These are phyloP conservation scores for Cuniculus paca DNA, from an alignment of 2,797 vertebrate species.

Conservation along the genomic window DNA sequence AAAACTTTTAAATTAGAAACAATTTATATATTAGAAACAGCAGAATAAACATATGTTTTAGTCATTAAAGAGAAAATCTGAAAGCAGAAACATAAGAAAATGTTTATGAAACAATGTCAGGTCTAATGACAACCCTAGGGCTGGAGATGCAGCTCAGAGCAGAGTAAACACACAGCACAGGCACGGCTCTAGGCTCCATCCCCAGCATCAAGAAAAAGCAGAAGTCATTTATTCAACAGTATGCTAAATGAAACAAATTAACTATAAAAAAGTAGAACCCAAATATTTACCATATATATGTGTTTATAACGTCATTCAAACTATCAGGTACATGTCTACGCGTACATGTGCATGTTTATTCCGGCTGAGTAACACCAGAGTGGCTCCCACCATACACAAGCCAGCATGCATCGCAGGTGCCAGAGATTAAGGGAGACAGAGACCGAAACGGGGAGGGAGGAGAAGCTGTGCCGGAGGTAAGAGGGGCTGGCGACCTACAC, in stretches of 20 bases:
- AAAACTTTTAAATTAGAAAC: neutral
- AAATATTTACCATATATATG: neutral
- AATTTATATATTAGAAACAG: neutral
- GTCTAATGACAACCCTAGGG: neutral
- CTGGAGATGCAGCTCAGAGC: neutral
- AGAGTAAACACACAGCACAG: neutral
- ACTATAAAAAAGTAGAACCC: neutral
- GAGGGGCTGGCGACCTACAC: neutral
- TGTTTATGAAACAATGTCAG: neutral
- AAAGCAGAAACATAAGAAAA: neutral
- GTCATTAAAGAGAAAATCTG: neutral
- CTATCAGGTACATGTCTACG: neutral
- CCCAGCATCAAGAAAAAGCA: neutral
- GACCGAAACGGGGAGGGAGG: neutral
- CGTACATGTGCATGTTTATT: too few species aligned
- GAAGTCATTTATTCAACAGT: neutral
- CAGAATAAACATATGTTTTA: neutral
- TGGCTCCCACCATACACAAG: neutral
- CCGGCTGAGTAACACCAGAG: neutral
- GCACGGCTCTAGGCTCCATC: neutral
- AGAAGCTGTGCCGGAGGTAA: neutral
- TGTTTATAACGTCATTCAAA: neutral
- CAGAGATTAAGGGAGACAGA: neutral
- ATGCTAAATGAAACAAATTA: neutral
- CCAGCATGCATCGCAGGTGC: neutral